phyloP scores from a whole-genome alignment of 2,888 invertebrate species.

The Stegana nigrithorax region DNA sequence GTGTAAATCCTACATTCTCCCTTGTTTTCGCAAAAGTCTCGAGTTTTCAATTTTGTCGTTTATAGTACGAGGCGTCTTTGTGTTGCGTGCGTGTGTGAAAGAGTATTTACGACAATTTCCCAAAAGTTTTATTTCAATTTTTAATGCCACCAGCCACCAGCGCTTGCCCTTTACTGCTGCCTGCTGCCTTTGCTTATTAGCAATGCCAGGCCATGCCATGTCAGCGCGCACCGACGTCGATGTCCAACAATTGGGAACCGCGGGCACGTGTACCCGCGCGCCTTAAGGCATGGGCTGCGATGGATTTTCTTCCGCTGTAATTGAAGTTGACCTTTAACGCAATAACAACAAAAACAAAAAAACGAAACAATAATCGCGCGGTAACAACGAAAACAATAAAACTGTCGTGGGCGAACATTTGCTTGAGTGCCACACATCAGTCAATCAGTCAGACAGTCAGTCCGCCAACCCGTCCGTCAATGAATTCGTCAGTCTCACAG shows the following conservation, averaged over 20 bases:
- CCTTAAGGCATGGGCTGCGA: not conserved
- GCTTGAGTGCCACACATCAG: not conserved
- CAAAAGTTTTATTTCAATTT: constrained; percentile 15
- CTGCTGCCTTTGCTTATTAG: not conserved
- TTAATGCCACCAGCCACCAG: not conserved
- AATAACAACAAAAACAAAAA: not conserved
- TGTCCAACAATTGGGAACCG: too few species aligned
- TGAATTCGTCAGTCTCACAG: constrained; percentile 9
- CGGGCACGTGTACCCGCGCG: too few species aligned
- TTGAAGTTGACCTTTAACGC: constrained; percentile 18
- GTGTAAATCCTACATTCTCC: too few species aligned
- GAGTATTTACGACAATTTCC: constrained; percentile 11
- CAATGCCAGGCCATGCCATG: not conserved
- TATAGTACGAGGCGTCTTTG: not conserved
- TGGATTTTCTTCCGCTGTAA: constrained; percentile 6
- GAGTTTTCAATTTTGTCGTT: too few species aligned
- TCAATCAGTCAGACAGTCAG: constrained; percentile 17
- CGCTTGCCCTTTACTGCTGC: not conserved
- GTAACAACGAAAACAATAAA: not conserved
- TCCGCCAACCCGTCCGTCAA: constrained; percentile 2
- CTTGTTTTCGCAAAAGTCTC: not conserved
- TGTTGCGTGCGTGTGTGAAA: not conserved
- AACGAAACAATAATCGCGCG: too few species aligned
- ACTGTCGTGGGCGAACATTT: not conserved
- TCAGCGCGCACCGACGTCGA: not conserved